These are phyloP conservation scores for Thereva nobilitata DNA, from an alignment of 2,888 invertebrate species.

Conservation along the genomic window DNA sequence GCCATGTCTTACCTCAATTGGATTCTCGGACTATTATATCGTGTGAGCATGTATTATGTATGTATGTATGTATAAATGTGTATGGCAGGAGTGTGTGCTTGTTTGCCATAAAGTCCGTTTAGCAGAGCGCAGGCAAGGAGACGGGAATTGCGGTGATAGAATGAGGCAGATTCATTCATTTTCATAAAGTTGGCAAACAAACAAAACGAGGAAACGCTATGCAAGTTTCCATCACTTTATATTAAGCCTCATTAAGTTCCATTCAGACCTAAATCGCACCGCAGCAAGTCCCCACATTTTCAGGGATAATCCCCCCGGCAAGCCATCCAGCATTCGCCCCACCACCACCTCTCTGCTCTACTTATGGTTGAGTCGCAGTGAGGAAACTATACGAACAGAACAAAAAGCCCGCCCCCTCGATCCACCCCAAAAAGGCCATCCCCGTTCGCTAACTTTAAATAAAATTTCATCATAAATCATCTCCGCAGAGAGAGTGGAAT, in stretches of 20 bases:
- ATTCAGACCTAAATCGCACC: constrained; percentile 30
- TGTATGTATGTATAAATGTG: too few species aligned
- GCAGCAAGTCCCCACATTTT: constrained; percentile 27
- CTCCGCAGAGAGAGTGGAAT: constrained; percentile 25
- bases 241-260: constrained; percentile 36
- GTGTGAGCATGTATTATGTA: too few species aligned
- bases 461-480: constrained; percentile 34
- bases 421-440: too few species aligned
- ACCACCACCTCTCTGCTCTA: constrained; percentile 27
- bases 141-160: too few species aligned
- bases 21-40: too few species aligned
- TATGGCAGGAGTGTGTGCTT: too few species aligned
- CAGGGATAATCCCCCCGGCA: constrained; percentile 17
- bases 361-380: constrained; percentile 17
- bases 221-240: constrained; percentile 33
- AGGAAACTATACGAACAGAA: neutral
- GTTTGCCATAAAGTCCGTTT: too few species aligned
- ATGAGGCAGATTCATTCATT: constrained; percentile 14
- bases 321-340: constrained; percentile 4
- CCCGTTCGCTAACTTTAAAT: constrained; percentile 20
- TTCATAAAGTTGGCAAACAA: constrained; percentile 31
- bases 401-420: too few species aligned
- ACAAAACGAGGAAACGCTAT: constrained; percentile 22
- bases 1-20: too few species aligned
- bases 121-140: too few species aligned